Evolutionary conservation across 2,113 vertebrate species (phyloP).

Genomic region (Procavia capensis): DNA sequence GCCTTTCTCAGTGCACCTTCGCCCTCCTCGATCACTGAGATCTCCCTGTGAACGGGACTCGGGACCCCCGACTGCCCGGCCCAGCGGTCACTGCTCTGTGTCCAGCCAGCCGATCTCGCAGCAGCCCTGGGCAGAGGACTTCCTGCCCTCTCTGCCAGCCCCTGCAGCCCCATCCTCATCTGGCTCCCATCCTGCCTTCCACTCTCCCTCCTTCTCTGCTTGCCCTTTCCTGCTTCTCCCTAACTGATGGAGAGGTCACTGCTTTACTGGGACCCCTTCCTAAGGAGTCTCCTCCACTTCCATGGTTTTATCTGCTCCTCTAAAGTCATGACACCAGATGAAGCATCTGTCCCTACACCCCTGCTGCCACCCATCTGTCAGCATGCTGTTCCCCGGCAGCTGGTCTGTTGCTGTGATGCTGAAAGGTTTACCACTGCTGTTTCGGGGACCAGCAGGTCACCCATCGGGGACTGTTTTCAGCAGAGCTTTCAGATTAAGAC

Average conservation of each 20-base stretch:
- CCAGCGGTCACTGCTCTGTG: not conserved
- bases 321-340: not conserved
- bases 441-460: too few relatives aligned
- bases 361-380: too few relatives aligned
- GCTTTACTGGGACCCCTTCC: rapidly evolving
- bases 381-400: too few relatives aligned
- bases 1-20: rapidly evolving
- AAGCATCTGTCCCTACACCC: not conserved
- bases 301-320: rapidly evolving
- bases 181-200: too few relatives aligned
- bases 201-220: not conserved
- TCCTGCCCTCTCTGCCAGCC: not conserved
- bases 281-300: not conserved
- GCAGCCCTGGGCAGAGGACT: not conserved
- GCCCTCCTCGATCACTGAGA: rapidly evolving
- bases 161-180: rapidly evolving
- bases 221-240: not conserved
- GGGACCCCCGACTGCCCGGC: too few relatives aligned
- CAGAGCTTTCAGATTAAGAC: too few relatives aligned
- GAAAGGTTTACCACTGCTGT: too few relatives aligned
- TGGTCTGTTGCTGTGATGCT: too few relatives aligned
- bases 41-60: not conserved
- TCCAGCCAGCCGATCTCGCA: not conserved
- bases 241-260: rapidly evolving
- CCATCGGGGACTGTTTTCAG: too few relatives aligned